phyloP scores from a whole-genome alignment of 2,888 invertebrate species.

The Platypus cylindrus region DNA sequence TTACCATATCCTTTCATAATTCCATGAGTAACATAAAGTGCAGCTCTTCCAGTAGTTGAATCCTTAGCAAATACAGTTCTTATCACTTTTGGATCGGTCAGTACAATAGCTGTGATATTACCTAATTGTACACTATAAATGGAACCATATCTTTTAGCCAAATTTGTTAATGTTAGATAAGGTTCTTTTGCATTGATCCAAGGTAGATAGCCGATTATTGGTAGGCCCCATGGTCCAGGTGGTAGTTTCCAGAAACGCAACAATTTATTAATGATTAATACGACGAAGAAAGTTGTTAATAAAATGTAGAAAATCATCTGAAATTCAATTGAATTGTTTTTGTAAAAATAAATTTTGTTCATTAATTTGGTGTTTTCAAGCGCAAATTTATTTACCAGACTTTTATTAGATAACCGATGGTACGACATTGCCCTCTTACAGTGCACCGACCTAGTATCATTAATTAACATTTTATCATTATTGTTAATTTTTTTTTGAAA shows the following conservation, averaged over 20 bases:
- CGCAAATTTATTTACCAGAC: too few species aligned
- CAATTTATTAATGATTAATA: slow-evolving; percentile 12
- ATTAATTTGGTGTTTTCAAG: slow-evolving; percentile 3
- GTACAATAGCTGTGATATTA: slow-evolving; percentile 58
- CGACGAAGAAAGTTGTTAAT: slow-evolving; percentile 11
- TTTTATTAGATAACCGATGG: too few species aligned
- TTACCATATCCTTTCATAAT: slow-evolving; percentile 80
- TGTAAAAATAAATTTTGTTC: neutral
- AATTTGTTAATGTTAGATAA: slow-evolving; percentile 52
- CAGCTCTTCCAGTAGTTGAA: slow-evolving; percentile 62
- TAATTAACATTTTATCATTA: too few species aligned
- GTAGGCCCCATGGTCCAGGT: slow-evolving; percentile 70
- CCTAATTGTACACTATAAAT: slow-evolving; percentile 67
- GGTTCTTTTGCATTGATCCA: slow-evolving; percentile 58
- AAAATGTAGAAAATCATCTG: slow-evolving; percentile 20
- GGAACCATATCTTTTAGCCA: slow-evolving; percentile 57
- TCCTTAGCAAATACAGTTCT: slow-evolving; percentile 62
- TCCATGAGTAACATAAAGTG: slow-evolving; percentile 72
- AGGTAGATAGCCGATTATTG: slow-evolving; percentile 67
- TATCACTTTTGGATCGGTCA: slow-evolving; percentile 62
- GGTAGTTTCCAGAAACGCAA: slow-evolving; percentile 38
- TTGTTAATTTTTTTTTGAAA: too few species aligned
- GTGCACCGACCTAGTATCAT: too few species aligned
- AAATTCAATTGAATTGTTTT: slow-evolving; percentile 11
- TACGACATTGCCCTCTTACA: too few species aligned